These are phyloP conservation scores for Coluber constrictor DNA, from an alignment of 2,797 vertebrate genomes.

Conservation along the genomic window DNA sequence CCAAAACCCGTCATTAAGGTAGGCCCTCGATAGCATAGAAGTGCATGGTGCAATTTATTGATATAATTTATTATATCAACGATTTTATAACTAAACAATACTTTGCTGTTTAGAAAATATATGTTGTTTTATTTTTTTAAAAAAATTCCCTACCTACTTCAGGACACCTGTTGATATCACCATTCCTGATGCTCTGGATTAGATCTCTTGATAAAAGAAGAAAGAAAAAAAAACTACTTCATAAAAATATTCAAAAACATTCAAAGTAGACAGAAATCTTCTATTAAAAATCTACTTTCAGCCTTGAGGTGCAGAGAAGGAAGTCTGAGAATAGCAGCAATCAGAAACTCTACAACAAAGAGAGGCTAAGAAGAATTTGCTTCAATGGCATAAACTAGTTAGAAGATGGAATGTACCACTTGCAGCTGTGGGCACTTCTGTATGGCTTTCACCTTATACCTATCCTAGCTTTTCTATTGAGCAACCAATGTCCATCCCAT, in stretches of 20 bases:
- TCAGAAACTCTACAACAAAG: background rate
- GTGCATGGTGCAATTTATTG: background rate
- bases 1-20: no score
- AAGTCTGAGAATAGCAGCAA: background rate
- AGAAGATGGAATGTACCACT: background rate
- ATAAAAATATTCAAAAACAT: background rate
- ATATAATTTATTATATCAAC: background rate
- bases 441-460: background rate
- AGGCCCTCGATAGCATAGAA: no score
- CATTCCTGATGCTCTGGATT: conserved; percentile 72
- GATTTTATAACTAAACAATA: background rate
- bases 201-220: conserved; percentile 57
- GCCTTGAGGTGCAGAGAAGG: background rate
- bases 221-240: background rate
- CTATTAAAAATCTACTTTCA: background rate
- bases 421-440: background rate
- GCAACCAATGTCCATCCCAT: background rate
- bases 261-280: background rate
- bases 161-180: conserved; percentile 70
- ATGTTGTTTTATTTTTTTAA: background rate
- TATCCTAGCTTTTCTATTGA: background rate
- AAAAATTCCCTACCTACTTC: conserved; percentile 62
- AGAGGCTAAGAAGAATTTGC: background rate
- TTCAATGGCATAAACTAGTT: no score
- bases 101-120: background rate